Evolutionary conservation across 2,113 vertebrate species (phyloP).

Genomic region (Macrotis lagotis): DNA sequence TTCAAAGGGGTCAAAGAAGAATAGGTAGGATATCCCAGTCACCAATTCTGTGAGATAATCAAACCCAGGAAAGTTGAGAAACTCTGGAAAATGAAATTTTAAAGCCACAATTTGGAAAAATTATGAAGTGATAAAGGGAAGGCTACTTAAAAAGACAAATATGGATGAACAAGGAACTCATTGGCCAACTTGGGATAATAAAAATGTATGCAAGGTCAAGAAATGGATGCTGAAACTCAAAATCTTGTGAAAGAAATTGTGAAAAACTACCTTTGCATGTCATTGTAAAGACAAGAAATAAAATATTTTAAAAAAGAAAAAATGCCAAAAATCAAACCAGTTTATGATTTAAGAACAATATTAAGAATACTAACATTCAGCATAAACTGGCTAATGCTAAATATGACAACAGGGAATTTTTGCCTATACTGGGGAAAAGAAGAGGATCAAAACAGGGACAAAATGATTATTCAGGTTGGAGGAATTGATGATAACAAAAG

Average conservation of each 20-base stretch:
- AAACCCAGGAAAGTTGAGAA: not conserved
- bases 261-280: no score
- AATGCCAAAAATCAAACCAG: not conserved
- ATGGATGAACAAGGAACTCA: not conserved
- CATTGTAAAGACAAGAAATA: no score
- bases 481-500: not conserved
- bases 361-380: not conserved
- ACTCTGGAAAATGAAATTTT: not conserved
- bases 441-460: not conserved
- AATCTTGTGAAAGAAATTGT: no score
- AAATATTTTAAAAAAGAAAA: no score
- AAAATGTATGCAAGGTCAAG: not conserved
- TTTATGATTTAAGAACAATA: not conserved
- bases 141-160: not conserved
- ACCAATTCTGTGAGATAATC: not conserved
- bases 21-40: not conserved
- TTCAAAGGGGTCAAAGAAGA: no score
- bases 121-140: not conserved
- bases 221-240: not conserved
- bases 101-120: not conserved
- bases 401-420: not conserved
- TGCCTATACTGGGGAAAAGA: not conserved
- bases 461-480: not conserved
- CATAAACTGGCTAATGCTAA: not conserved
- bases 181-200: not conserved